Percentiles rank a stretch among this genome's conserved stretches.
Conservation (phyloP, 2,888 invertebrate species). For the Pachydiplax longipennis region DNA sequence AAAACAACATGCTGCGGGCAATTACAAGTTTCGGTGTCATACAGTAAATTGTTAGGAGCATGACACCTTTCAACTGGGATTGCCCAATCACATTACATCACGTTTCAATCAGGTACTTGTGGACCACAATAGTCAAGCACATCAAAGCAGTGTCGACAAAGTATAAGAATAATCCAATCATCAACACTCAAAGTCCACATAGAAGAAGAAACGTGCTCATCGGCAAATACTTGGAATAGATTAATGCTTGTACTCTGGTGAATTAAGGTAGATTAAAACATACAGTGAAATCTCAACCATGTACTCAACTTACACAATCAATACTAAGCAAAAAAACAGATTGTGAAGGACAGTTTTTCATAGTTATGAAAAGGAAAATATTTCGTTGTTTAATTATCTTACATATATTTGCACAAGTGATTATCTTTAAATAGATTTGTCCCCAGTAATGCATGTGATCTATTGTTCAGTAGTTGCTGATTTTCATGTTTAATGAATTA, state of each 20-base stretch:
- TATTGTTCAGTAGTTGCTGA: neutral
- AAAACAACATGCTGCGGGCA: constrained; percentile 31
- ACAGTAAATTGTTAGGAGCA: neutral
- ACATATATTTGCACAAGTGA: too few species aligned
- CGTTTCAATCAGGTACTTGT: constrained; percentile 44
- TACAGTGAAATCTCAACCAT: constrained; percentile 27
- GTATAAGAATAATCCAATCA: constrained; percentile 18
- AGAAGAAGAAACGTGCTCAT: constrained; percentile 35
- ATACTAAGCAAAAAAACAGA: neutral
- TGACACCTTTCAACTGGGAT: constrained; percentile 18
- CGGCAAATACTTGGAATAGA: constrained; percentile 11
- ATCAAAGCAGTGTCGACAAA: constrained; percentile 35
- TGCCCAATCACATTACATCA: constrained; percentile 40
- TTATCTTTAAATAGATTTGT: too few species aligned
- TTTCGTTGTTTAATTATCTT: constrained; percentile 6
- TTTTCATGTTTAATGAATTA: neutral
- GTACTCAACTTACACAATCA: neutral
- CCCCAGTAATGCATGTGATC: neutral
- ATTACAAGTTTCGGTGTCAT: constrained; percentile 3
- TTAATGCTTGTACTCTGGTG: constrained; percentile 23
- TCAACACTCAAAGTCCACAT: constrained; percentile 37
- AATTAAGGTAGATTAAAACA: constrained; percentile 18
- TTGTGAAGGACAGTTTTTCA: neutral
- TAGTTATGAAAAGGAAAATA: neutral
- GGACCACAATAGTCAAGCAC: constrained; percentile 30